Conservation (phyloP, 2,113 vertebrate genomes). For the Silurus meridionalis region DNA sequence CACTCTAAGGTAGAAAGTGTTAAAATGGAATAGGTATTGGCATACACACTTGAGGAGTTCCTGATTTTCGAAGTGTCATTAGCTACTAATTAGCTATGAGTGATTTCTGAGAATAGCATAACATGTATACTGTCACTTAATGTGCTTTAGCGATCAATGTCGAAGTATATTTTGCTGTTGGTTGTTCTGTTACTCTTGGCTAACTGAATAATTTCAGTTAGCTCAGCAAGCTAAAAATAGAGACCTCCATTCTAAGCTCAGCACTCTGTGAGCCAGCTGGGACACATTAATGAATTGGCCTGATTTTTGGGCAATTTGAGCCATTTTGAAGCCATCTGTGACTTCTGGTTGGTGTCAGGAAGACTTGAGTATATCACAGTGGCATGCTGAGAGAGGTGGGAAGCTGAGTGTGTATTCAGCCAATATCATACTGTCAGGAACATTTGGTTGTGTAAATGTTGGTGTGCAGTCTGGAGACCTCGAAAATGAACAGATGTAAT, state of each 20-base stretch:
- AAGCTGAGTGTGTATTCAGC: constrained; percentile 15
- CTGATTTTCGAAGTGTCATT: background rate
- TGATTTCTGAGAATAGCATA: background rate
- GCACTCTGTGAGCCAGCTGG: constrained; percentile 54
- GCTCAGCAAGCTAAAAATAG: constrained; percentile 48
- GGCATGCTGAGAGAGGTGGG: constrained; percentile 38
- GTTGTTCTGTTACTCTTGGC: constrained; percentile 45
- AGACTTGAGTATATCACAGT: constrained; percentile 34
- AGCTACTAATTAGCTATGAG: background rate
- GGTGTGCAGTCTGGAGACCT: constrained; percentile 27
- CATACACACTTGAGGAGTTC: background rate
- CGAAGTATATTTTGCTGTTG: constrained; percentile 34
- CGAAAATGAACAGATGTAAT: constrained; percentile 31
- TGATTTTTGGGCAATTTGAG: constrained; percentile 56
- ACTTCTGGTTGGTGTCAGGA: constrained; percentile 54
- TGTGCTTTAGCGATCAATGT: background rate
- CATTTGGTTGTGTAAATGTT: constrained; percentile 38
- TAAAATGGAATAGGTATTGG: background rate
- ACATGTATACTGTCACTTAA: background rate
- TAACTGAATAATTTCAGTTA: constrained; percentile 46
- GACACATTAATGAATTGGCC: constrained; percentile 54
- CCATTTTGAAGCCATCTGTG: constrained; percentile 62
- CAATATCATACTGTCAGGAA: constrained; percentile 41
- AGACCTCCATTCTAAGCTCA: constrained; percentile 36
- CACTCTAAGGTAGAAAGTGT: background rate